These are phyloP conservation scores for Pollenia amentaria DNA, from an alignment of 2,888 invertebrate species.

Conservation along the genomic window DNA sequence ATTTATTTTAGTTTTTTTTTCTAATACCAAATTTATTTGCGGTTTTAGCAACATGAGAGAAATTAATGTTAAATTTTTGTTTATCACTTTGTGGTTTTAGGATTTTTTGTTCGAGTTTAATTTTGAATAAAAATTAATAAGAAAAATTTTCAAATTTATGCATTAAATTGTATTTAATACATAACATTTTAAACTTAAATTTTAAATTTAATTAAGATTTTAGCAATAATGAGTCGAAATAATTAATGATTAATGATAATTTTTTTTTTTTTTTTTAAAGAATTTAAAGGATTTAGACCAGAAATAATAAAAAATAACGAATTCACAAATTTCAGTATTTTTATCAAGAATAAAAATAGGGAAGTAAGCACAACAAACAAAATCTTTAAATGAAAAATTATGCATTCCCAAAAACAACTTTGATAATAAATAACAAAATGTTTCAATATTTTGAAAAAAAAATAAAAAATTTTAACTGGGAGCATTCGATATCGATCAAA, in stretches of 20 bases:
- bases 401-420: no score
- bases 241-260: no score
- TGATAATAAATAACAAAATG: background rate
- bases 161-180: conserved; percentile 61
- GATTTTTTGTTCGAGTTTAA: background rate
- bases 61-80: conserved; percentile 31
- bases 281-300: conserved; percentile 4
- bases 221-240: background rate
- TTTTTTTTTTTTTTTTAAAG: background rate
- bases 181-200: conserved; percentile 22
- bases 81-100: conserved; percentile 43
- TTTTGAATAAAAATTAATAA: conserved; percentile 2
- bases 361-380: no score
- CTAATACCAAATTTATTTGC: conserved; percentile 33
- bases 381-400: no score
- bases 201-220: background rate
- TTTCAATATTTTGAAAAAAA: background rate
- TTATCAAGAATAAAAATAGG: no score
- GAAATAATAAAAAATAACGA: no score
- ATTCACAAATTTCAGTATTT: no score
- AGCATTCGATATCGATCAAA: no score
- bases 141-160: background rate
- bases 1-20: conserved; percentile 19
- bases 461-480: no score
- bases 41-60: conserved; percentile 63